A percentile compares a stretch with the other conserved stretches of the same genome.
These are phyloP conservation scores for Platycheirus albimanus DNA, from an alignment of 2,888 invertebrate genomes.

Conservation along the genomic window DNA sequence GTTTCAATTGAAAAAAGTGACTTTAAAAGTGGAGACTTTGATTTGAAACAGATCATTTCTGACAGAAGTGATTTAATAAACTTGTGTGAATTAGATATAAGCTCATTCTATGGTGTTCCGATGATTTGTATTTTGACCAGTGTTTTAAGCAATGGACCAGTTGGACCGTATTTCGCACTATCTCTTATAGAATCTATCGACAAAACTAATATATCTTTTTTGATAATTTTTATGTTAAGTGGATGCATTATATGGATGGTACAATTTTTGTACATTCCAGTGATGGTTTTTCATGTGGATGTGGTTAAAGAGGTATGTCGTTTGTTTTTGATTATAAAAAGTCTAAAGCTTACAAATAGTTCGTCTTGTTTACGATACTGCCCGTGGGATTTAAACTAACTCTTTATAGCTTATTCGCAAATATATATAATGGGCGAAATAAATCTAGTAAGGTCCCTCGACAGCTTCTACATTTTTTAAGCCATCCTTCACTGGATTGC, in stretches of 20 bases:
- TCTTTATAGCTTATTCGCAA: too few relatives aligned
- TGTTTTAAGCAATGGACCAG: not conserved
- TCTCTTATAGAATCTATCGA: not conserved
- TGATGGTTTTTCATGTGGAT: conserved; percentile 4
- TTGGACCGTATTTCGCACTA: not conserved
- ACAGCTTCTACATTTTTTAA: too few relatives aligned
- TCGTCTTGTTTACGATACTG: too few relatives aligned
- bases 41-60: not conserved
- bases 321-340: too few relatives aligned
- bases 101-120: not conserved
- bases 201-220: too few relatives aligned
- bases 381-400: too few relatives aligned
- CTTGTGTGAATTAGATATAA: not conserved
- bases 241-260: not conserved
- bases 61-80: not conserved
- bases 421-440: too few relatives aligned
- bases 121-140: not conserved
- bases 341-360: too few relatives aligned
- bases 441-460: too few relatives aligned
- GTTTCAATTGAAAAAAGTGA: not conserved
- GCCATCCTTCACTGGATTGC: too few relatives aligned
- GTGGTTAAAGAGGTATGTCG: not conserved
- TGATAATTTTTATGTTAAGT: not conserved
- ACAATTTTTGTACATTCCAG: not conserved
- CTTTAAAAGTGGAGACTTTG: too few relatives aligned